These are phyloP conservation scores for Muscicapa comitata DNA, from an alignment of 2,797 vertebrate species.

Conservation along the genomic window DNA sequence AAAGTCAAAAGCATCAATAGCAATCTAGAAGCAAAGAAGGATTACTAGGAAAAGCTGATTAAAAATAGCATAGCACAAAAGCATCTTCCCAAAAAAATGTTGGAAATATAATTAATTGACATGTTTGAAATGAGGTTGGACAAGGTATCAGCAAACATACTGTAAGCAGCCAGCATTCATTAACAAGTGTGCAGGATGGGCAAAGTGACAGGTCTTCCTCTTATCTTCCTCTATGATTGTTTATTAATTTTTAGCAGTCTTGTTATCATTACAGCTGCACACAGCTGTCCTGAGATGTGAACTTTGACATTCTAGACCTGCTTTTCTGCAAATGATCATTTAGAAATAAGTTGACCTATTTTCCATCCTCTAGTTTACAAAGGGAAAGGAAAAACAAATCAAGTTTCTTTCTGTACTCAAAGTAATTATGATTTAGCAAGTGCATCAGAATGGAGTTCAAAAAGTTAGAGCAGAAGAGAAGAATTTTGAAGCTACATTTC, in stretches of 20 bases:
- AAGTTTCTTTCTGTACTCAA: neutral
- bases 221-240: neutral
- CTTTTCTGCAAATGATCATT: neutral
- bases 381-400: neutral
- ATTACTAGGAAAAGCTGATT: neutral
- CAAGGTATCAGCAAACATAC: neutral
- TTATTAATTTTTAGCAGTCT: neutral
- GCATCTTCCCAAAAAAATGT: neutral
- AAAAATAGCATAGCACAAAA: neutral
- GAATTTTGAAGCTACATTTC: neutral
- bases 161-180: neutral
- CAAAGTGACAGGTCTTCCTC: neutral
- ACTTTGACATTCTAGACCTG: neutral
- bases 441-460: neutral
- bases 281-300: neutral
- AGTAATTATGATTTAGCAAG: neutral
- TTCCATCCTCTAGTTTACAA: neutral
- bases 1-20: neutral
- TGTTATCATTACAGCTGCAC: neutral
- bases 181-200: neutral
- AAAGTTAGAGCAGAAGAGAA: neutral
- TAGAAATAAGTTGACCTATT: neutral
- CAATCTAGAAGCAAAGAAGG: neutral
- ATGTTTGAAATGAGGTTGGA: neutral
- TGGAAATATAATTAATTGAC: neutral